Conservation (phyloP, 2,888 invertebrate species). For the Dysmachus trigonus region DNA sequence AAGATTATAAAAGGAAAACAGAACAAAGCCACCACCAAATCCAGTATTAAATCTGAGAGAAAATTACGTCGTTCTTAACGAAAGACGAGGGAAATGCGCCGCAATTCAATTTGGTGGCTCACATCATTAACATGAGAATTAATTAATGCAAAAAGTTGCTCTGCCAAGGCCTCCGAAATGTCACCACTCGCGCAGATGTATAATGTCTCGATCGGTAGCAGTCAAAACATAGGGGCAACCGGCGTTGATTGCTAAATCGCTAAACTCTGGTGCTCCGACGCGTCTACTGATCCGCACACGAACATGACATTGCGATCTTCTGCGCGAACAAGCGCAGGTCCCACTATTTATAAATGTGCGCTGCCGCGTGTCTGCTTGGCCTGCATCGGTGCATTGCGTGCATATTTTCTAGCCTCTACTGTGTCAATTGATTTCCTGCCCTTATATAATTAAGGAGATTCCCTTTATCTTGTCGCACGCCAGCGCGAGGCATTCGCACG, state of each 20-base stretch:
- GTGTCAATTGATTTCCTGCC: conserved; percentile 1
- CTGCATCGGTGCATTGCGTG: background rate
- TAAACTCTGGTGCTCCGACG: background rate
- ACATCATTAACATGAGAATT: conserved; percentile 34
- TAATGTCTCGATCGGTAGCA: background rate
- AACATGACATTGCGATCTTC: conserved; percentile 11
- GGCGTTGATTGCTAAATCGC: background rate
- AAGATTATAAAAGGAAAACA: background rate
- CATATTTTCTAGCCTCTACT: background rate
- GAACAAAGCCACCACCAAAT: background rate
- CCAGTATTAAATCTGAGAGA: background rate
- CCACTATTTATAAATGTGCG: conserved; percentile 1
- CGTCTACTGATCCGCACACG: background rate
- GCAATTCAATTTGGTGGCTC: conserved; percentile 9
- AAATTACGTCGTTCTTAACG: background rate
- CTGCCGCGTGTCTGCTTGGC: background rate
- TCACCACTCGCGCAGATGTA: conserved; percentile 10
- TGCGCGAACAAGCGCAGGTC: background rate
- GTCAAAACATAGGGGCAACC: conserved; percentile 16
- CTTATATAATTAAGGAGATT: conserved; percentile 13
- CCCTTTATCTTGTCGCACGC: background rate
- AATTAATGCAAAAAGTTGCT: conserved; percentile 25
- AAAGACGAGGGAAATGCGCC: background rate
- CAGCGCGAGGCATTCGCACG: background rate
- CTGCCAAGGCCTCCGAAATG: conserved; percentile 26